Base-by-base conservation (phyloP, 2,797 vertebrate genomes). In the Meriones psammophilus region DNA sequence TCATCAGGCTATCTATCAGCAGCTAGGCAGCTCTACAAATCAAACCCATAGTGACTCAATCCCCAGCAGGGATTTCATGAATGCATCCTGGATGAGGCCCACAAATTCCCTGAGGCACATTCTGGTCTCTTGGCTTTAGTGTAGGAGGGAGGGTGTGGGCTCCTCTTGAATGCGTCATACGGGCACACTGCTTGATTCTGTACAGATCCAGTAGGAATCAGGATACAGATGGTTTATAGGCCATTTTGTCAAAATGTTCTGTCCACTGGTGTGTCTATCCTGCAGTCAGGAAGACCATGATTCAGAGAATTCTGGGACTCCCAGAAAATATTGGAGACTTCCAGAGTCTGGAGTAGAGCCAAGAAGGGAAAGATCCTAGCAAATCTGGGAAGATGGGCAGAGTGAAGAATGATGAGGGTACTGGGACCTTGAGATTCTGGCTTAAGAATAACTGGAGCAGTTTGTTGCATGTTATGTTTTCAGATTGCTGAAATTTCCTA, bases 141-240 rank as follows among this genome's bases (percentile, higher is more conserved):
- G 36, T 62, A 58, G 30, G 15, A 2, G 8, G 9, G 56, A 17
- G 56, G 13, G 6, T 28, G 3, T 56, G 79, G 77, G 13, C 64
- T 36, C 58, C 79, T 78, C 89, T 71, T 80, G 20, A 10, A 42
- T 88, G 92, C 33, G 22, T 78, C 64, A 79, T 46, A 14, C 5
- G 69, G 36, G 80, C 69, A 42, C 24, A 30, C 30, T 20, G 50
- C 50, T 42, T 89, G 68, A 62, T 71, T 95, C 64, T 46, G 42
- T 74, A 54, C 58, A 78, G 92, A 80, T 50, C 54, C 30, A 84
- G 92, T 26, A 54, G 58, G 18, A 77, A 91, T 71, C 36, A 71
- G 73, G 64, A 97, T 95, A 95, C 89, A 96, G 91, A 96, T 96
- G 96, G 95, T 62, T 97, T 95, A 87, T 20, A 78, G 88, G 50